These are phyloP conservation scores for Phymastichus coffea DNA, from an alignment of 1,140 invertebrate species.

Conservation along the genomic window DNA sequence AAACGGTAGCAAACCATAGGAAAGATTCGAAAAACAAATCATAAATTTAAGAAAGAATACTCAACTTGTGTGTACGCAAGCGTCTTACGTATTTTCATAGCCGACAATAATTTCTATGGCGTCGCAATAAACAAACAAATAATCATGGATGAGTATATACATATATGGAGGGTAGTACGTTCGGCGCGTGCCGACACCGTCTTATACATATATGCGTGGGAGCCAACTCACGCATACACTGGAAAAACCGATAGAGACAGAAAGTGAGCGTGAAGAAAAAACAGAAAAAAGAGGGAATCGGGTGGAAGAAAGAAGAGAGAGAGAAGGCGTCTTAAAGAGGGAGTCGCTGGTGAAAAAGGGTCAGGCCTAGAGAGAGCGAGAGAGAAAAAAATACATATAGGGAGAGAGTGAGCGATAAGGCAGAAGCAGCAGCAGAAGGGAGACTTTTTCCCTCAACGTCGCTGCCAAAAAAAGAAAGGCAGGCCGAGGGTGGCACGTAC, in stretches of 20 bases:
- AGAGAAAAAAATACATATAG: constrained; percentile 16
- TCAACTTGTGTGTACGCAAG: too few relatives aligned
- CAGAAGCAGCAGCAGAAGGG: background rate
- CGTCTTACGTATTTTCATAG: too few relatives aligned
- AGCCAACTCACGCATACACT: background rate
- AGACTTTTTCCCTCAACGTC: constrained; percentile 10
- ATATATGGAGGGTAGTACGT: too few relatives aligned
- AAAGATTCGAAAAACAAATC: too few relatives aligned
- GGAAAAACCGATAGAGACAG: background rate
- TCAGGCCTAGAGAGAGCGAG: background rate
- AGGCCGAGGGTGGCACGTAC: constrained; percentile 13
- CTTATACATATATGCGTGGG: background rate
- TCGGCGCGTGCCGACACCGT: too few relatives aligned
- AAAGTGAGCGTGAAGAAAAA: background rate
- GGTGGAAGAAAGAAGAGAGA: too few relatives aligned
- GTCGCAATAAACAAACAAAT: too few relatives aligned
- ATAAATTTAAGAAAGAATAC: too few relatives aligned
- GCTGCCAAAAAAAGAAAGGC: constrained; percentile 6
- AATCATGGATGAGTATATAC: too few relatives aligned
- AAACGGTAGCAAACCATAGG: too few relatives aligned
- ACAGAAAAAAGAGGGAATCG: background rate
- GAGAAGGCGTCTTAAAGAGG: background rate
- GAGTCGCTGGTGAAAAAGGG: constrained; percentile 14
- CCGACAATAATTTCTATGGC: too few relatives aligned
- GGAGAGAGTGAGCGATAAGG: background rate